Conservation (phyloP, 1,140 invertebrate species). For the Temnothorax nylanderi region DNA sequence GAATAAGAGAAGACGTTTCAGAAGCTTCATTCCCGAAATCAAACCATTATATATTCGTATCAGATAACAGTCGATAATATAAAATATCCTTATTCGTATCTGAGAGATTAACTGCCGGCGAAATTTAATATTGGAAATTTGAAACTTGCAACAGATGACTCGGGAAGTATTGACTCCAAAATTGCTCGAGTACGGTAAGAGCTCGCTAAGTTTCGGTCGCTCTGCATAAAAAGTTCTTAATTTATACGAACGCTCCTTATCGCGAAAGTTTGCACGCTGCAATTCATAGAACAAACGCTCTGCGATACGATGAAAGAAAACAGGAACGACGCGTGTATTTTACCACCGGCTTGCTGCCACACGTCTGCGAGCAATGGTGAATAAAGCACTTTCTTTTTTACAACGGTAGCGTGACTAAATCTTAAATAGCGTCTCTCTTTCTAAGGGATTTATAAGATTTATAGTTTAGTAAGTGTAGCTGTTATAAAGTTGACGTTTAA, state of each 20-base stretch:
- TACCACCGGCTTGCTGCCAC: background rate
- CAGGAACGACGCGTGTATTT: background rate
- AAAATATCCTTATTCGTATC: background rate
- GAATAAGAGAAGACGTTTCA: background rate
- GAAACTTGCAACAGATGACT: background rate
- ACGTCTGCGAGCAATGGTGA: background rate
- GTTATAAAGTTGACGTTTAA: conserved; percentile 20
- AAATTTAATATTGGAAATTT: conserved; percentile 18
- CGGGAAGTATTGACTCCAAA: background rate
- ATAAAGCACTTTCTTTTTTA: conserved; percentile 26
- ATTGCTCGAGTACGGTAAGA: background rate
- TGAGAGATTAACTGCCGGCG: background rate
- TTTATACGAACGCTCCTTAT: conserved; percentile 14
- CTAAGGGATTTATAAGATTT: conserved; percentile 25
- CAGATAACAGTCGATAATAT: background rate
- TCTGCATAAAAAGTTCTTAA: background rate
- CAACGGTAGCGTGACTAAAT: conserved; percentile 35
- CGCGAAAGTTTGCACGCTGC: conserved; percentile 25
- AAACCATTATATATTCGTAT: background rate
- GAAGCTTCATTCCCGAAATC: background rate
- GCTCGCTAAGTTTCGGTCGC: background rate
- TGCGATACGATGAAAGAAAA: conserved; percentile 11
- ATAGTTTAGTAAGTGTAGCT: background rate
- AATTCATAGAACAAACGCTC: conserved; percentile 28
- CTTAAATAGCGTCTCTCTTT: background rate